Evolutionary conservation across 2,888 invertebrate genomes (phyloP).

Genomic region (Amiota minor): DNA sequence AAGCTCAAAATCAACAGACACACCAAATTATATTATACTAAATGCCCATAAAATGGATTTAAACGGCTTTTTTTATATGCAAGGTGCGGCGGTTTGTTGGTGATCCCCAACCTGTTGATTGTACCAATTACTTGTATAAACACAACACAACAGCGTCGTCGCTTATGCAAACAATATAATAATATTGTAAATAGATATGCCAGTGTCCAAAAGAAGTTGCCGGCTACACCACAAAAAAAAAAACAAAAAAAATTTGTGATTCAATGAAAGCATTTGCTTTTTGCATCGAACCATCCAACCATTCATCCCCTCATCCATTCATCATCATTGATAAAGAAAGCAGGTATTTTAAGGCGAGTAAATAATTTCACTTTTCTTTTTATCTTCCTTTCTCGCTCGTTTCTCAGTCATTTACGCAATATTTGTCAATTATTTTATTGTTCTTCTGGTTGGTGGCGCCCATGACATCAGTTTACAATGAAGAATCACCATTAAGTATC

Average conservation of each 20-base stretch:
- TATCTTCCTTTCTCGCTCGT: too few relatives aligned
- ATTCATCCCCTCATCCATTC: too few relatives aligned
- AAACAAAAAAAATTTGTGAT: too few relatives aligned
- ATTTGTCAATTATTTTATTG: conserved; percentile 2
- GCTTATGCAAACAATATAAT: too few relatives aligned
- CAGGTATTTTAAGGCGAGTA: background rate
- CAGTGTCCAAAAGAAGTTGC: too few relatives aligned
- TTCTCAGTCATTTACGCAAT: too few relatives aligned
- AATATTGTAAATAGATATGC: too few relatives aligned
- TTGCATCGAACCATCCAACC: too few relatives aligned
- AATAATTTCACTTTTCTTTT: conserved; percentile 21
- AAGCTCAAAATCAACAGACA: conserved; percentile 6
- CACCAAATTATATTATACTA: background rate
- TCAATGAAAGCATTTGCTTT: too few relatives aligned
- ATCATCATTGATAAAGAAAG: background rate
- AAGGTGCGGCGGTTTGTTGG: background rate
- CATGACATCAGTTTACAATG: conserved; percentile 26
- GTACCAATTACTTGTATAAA: conserved; percentile 50
- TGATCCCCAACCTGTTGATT: conserved; percentile 26
- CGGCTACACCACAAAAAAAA: too few relatives aligned
- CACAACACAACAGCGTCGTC: conserved; percentile 25
- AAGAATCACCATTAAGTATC: background rate
- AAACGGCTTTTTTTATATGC: conserved; percentile 1
- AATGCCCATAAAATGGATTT: conserved; percentile 7
- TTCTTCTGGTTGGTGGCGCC: conserved; percentile 36